Evolutionary conservation across 2,888 invertebrate species (phyloP), one percentile per base, ranked within the genome.

Genomic region (Noctua comes): DNA sequence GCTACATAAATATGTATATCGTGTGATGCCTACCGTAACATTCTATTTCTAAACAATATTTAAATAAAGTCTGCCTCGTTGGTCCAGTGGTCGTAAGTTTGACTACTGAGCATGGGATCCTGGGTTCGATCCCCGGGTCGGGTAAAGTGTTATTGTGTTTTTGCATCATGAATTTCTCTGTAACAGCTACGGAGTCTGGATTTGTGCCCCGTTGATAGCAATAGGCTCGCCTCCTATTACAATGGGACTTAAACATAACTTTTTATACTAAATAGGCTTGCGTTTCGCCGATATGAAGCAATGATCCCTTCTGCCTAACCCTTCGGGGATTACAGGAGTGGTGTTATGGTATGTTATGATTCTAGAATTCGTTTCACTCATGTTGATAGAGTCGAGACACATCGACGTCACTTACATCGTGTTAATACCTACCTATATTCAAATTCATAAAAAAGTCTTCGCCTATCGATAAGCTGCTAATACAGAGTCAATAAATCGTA

Each of bases 401-500:
- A 2, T 16, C 40, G 5, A 13, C n/a, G 2, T 40, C 24, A 24
- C 65, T 40, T 40, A 40, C 5, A 66, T n/a, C n/a, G n/a, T n/a
- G n/a, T n/a, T n/a, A n/a, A n/a, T n/a, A n/a, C n/a, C n/a, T n/a
- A n/a, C 4, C 31, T 18, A 24, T 40, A 40, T 13, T 65, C 2
- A 5, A 13, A n/a, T 40, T 46, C 31, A 18, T 36, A 46, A 62
- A 68, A 43, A n/a, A 51, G 24, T 36, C 3, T 36, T 43, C 24
- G 3, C 36, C 7, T 13, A 10, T 54, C 36, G 46, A 46, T 70
- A 43, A 66, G 11, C 21, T 68, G 27, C 40, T 40, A 57, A 65
- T 70, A n/a, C 13, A 65, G 24, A 59, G 0, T 66, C 69, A 82
- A 10, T 82, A 54, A 81, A 64, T 51, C 48, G 11, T 24, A 68